Evolutionary conservation across 2,888 invertebrate species (phyloP).

Genomic region (Teinopalpus imperialis): DNA sequence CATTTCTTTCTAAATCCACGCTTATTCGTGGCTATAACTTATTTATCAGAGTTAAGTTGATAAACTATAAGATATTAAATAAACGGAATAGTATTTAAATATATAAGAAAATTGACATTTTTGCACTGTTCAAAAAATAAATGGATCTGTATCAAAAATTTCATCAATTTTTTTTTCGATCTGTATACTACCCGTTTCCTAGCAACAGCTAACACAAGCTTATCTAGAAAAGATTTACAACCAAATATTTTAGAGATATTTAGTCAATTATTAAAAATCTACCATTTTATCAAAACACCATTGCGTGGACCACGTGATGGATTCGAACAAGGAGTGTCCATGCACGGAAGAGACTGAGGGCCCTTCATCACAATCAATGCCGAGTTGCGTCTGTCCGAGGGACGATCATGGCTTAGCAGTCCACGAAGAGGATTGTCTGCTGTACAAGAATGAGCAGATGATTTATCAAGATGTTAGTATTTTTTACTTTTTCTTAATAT

Average conservation of each 20-base stretch:
- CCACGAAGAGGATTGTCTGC: constrained; percentile 54
- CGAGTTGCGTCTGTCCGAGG: constrained; percentile 53
- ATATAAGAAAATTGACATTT: no score
- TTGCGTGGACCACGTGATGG: constrained; percentile 19
- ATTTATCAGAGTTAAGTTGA: no score
- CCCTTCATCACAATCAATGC: constrained; percentile 31
- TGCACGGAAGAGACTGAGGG: constrained; percentile 45
- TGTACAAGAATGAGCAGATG: constrained; percentile 58
- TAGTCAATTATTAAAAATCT: no score
- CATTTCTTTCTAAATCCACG: no score
- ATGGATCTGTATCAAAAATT: no score
- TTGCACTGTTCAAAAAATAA: no score
- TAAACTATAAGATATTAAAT: no score
- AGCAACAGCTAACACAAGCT: constrained; percentile 25
- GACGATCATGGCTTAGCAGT: constrained; percentile 57
- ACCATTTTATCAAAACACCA: no score
- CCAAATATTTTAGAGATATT: constrained; percentile 3
- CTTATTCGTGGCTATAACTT: no score
- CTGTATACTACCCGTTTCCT: constrained; percentile 37
- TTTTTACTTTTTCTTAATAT: constrained; percentile 1
- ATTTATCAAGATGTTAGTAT: constrained; percentile 52
- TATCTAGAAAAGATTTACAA: constrained; percentile 8
- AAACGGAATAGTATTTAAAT: no score
- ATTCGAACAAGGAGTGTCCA: constrained; percentile 37
- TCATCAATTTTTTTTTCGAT: no score